Percentiles rank a stretch among this genome's conserved stretches.
Conservation (phyloP, 2,888 invertebrate species). For the Drosophila yooni region DNA sequence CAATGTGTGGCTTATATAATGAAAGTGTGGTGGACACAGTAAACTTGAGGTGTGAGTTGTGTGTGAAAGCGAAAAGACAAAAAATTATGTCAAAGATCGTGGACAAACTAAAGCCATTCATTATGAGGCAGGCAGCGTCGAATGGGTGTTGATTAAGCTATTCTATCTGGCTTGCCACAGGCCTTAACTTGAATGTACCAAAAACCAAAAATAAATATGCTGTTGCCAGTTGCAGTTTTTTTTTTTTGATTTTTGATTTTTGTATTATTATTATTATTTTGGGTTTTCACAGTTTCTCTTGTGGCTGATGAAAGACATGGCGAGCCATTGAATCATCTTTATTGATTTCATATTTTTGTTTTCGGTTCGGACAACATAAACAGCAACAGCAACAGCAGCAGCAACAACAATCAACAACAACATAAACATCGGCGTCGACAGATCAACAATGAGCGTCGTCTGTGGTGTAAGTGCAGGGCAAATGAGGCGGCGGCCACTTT, state of each 20-base stretch:
- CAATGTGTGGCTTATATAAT: constrained; percentile 2
- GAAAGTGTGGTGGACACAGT: not conserved
- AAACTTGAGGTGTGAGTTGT: not conserved
- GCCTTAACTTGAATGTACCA: constrained; percentile 1
- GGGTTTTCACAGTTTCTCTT: constrained; percentile 59
- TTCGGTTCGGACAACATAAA: constrained; percentile 32
- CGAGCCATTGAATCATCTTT: constrained; percentile 75
- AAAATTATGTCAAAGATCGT: constrained; percentile 3
- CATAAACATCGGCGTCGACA: constrained; percentile 40
- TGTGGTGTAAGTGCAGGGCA: constrained; percentile 71
- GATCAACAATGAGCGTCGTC: constrained; percentile 70
- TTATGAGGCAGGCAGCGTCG: not conserved
- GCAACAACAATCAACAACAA: constrained; percentile 22
- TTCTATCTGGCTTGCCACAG: constrained; percentile 39
- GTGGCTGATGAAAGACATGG: constrained; percentile 73
- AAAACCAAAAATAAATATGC: not conserved
- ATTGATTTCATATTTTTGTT: constrained; percentile 78
- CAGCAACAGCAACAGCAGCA: constrained; percentile 36
- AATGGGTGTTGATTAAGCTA: constrained; percentile 6
- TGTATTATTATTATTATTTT: constrained; percentile 12
- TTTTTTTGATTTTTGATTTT: constrained; percentile 27
- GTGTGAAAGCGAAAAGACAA: constrained; percentile 9
- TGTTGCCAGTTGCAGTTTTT: constrained; percentile 49
- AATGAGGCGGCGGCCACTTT: constrained; percentile 66
- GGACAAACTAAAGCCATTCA: constrained; percentile 12